Conservation (phyloP, 1,140 invertebrate species). For the Metopolophium dirhodum region DNA sequence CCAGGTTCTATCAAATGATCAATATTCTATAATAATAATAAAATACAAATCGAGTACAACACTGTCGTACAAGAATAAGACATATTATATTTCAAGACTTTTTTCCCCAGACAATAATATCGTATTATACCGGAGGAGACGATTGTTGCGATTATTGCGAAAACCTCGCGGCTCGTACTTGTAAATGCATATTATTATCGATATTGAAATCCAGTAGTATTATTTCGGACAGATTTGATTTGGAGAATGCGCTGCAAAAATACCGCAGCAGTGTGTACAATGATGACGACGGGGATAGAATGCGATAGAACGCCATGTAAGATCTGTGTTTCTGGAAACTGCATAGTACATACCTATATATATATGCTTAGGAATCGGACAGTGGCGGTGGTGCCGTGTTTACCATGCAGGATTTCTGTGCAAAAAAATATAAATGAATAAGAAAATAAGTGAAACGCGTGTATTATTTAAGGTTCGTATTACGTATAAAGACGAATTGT, state of each 20-base stretch:
- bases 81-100: neutral
- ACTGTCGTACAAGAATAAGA: neutral
- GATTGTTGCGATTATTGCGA: neutral
- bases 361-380: neutral
- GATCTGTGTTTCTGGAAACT: slow-evolving; percentile 38
- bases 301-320: neutral
- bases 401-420: slow-evolving; percentile 27
- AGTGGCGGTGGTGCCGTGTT: neutral
- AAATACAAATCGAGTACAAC: neutral
- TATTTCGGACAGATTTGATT: neutral
- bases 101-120: neutral
- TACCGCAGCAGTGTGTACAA: neutral
- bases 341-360: neutral
- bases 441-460: slow-evolving; percentile 40
- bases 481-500: slow-evolving; percentile 50
- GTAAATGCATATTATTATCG: neutral
- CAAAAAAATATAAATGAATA: neutral
- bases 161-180: neutral
- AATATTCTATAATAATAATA: neutral
- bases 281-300: neutral
- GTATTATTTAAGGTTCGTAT: slow-evolving; percentile 56
- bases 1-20: neutral
- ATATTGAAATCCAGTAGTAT: neutral
- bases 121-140: neutral
- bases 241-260: neutral